Base-by-base conservation (phyloP, 2,888 invertebrate species). In the Thecocarcelia acutangulata region DNA sequence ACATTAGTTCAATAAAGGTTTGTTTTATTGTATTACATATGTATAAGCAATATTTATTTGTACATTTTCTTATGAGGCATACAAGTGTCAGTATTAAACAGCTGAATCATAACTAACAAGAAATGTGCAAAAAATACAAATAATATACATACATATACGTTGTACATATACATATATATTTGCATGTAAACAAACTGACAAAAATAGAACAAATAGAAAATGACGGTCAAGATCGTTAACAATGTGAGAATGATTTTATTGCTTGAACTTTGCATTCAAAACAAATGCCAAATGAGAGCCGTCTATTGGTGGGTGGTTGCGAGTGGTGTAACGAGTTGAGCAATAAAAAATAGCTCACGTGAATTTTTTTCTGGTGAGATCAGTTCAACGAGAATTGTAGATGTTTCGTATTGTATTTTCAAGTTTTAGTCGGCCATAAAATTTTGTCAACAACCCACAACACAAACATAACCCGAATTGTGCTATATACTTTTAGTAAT, bases 51-150 rank as follows among this genome's bases (percentile, higher is more conserved):
- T 46, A 17, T 46, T 33, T 0, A 9, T 64, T 50, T 33, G 50
- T 19, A 21, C 4, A 44, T 54, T 9, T 42, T 52, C 52, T 61
- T 48, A 68, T 42, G 21, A 75, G 75, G 12, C 56, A 48, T 21
- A 75, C 74, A 69, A 56, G 48, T 63, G 68, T 52, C 37, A 52
- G 28, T 52, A 70, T 66, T 56, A 61, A 63, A 69, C 40, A 46
- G 33, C 40, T 79, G 54, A 73, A 40, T 68, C 64, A 72, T 72
- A 50, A 63, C 8, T 13, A 73, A 68, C n/a, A 64, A 58, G 17
- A 54, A 46, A 19, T 50, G 40, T 50, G 50, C 48, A 33, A 33
- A 33, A 8, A 33, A 5, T 5, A 24, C 24, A 3, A 24, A 24
- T 24, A 24, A 52, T 5, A 8, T 37, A 21, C 3, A 28, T 9